Evolutionary conservation across 2,888 invertebrate genomes (phyloP).

Genomic region (Eledona agricola): DNA sequence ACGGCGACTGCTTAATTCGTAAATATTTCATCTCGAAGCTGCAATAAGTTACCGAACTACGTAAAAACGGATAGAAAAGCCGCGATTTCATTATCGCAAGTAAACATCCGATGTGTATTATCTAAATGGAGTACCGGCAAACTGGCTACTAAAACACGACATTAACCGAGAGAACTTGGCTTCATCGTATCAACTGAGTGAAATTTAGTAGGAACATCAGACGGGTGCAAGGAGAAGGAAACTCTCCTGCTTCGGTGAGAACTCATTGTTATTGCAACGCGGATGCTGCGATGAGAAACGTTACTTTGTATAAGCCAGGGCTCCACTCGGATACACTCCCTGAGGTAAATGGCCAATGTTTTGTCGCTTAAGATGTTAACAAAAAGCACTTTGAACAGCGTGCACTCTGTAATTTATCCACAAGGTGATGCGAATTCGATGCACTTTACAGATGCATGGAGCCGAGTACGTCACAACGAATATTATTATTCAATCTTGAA

Average conservation of each 20-base stretch:
- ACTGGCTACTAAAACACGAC: conserved; percentile 7
- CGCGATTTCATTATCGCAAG: conserved; percentile 16
- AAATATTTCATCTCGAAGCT: neutral
- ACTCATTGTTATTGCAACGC: conserved; percentile 14
- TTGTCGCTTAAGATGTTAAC: too few relatives aligned
- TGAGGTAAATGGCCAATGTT: too few relatives aligned
- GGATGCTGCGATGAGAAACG: conserved; percentile 8
- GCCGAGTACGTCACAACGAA: too few relatives aligned
- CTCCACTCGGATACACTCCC: too few relatives aligned
- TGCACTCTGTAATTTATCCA: too few relatives aligned
- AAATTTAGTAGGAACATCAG: conserved; percentile 19
- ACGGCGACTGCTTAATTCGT: conserved; percentile 3
- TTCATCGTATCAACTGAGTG: conserved; percentile 11
- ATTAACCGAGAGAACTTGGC: conserved; percentile 7
- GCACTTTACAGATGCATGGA: too few relatives aligned
- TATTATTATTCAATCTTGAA: too few relatives aligned
- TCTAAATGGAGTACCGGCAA: conserved; percentile 12
- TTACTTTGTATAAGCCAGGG: conserved; percentile 2
- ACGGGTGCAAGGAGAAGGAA: conserved; percentile 2
- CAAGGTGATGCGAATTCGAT: too few relatives aligned
- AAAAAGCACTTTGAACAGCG: too few relatives aligned
- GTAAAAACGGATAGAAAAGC: neutral
- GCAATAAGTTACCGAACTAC: neutral
- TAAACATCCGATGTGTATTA: conserved; percentile 17
- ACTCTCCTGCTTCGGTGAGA: conserved; percentile 10